Percentiles rank a stretch among this genome's conserved stretches.
Conservation (phyloP, 2,797 vertebrate species). For the Phrynocephalus vlangalii region DNA sequence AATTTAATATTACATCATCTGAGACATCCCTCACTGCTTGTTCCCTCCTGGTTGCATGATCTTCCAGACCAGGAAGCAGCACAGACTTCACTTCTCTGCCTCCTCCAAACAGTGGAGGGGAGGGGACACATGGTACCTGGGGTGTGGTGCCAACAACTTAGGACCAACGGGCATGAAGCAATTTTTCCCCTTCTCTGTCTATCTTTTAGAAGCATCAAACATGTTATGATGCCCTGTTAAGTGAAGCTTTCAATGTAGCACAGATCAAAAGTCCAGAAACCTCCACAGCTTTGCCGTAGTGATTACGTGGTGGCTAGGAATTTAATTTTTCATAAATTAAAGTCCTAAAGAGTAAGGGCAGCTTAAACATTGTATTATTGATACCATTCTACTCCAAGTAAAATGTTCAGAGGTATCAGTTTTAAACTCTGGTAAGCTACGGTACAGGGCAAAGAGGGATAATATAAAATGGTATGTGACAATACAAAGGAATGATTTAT, state of each 20-base stretch:
- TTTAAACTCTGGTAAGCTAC: slow-evolving; percentile 5
- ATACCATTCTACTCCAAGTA: neutral
- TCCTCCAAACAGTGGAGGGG: no score
- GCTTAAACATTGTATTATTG: neutral
- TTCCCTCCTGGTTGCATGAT: no score
- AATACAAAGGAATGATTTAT: slow-evolving; percentile 52
- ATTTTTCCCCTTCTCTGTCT: neutral
- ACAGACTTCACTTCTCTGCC: no score
- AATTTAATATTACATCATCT: no score
- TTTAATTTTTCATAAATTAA: no score
- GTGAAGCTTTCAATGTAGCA: neutral
- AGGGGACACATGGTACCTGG: no score
- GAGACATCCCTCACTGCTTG: no score
- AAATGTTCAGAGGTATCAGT: neutral
- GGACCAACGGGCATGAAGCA: no score
- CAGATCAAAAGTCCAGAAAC: neutral
- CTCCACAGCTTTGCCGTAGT: neutral
- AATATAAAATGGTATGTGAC: slow-evolving; percentile 43
- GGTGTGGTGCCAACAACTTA: no score
- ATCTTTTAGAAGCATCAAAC: neutral
- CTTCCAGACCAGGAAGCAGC: no score
- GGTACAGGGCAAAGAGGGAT: neutral
- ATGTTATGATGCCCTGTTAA: no score
- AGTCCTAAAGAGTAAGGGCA: neutral
- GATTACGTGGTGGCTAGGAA: neutral